Evolutionary conservation across 2,797 vertebrate genomes (phyloP).

Genomic region (Bradypodion pumilum): DNA sequence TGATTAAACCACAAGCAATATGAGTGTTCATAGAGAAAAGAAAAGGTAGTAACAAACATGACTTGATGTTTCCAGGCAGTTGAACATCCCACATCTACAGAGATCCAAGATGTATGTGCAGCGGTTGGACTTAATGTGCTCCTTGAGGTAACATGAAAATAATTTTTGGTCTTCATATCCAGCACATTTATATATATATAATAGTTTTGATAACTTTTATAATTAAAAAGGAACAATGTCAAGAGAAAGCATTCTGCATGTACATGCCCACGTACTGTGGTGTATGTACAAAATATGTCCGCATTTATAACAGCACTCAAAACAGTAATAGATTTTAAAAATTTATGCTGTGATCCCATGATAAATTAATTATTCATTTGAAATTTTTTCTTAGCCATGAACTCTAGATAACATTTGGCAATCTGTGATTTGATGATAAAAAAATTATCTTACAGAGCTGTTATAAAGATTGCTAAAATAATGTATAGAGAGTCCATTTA

Average conservation of each 20-base stretch:
- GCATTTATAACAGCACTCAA: not conserved
- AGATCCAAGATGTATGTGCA: slow-evolving; percentile 91
- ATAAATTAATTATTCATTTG: not conserved
- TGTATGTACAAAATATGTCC: not conserved
- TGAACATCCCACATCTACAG: slow-evolving; percentile 93
- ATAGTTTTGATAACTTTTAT: not conserved
- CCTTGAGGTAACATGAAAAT: slow-evolving; percentile 81
- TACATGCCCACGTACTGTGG: not conserved
- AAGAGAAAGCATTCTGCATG: not conserved
- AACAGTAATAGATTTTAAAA: not conserved
- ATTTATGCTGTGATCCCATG: not conserved
- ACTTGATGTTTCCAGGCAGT: slow-evolving; percentile 80
- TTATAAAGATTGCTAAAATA: not conserved
- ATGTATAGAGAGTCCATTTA: not conserved
- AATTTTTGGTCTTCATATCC: not conserved
- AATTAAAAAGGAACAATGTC: not conserved
- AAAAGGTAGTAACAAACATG: not conserved
- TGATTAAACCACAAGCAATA: not conserved
- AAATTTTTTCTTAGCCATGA: not conserved
- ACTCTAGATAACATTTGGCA: not conserved
- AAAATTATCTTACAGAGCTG: not conserved
- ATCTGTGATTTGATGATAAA: not conserved
- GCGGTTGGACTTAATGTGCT: slow-evolving; percentile 88
- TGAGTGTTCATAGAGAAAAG: not conserved
- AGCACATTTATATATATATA: not conserved